Evolutionary conservation across 2,888 invertebrate species (phyloP).

Genomic region (Blera fallax): DNA sequence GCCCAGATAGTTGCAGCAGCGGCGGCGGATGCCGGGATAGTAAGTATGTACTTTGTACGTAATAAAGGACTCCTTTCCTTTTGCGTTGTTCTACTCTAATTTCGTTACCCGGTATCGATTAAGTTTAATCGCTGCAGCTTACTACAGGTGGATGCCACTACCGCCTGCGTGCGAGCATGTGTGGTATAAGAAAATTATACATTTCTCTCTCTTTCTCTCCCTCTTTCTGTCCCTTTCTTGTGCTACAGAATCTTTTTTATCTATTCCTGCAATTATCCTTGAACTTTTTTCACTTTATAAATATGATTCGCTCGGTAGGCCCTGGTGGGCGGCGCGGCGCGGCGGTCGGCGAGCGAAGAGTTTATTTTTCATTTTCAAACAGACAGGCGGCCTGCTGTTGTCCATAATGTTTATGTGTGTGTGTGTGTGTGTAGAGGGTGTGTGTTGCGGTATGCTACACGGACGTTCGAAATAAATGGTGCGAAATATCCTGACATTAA

Average conservation of each 20-base stretch:
- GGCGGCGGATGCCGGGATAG: slow-evolving; percentile 21
- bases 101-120: slow-evolving; percentile 56
- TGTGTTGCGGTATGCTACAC: slow-evolving; percentile 13
- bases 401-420: slow-evolving; percentile 4
- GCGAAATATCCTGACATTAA: slow-evolving; percentile 64
- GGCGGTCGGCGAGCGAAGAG: not conserved
- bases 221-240: not conserved
- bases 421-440: not conserved
- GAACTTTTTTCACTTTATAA: slow-evolving; percentile 49
- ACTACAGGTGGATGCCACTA: slow-evolving; percentile 60
- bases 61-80: slow-evolving; percentile 63
- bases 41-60: slow-evolving; percentile 63
- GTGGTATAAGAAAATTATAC: slow-evolving; percentile 54
- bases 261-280: slow-evolving; percentile 68
- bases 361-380: slow-evolving; percentile 15
- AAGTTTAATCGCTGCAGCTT: slow-evolving; percentile 54
- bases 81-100: slow-evolving; percentile 45
- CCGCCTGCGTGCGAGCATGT: not conserved
- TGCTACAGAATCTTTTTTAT: slow-evolving; percentile 41
- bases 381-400: slow-evolving; percentile 15
- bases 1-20: not conserved
- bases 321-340: not conserved
- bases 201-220: slow-evolving; percentile 35
- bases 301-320: slow-evolving; percentile 12
- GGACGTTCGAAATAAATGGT: slow-evolving; percentile 55